These are phyloP conservation scores for Dipodomys stephensi DNA, from an alignment of 2,113 vertebrate species.

Conservation along the genomic window DNA sequence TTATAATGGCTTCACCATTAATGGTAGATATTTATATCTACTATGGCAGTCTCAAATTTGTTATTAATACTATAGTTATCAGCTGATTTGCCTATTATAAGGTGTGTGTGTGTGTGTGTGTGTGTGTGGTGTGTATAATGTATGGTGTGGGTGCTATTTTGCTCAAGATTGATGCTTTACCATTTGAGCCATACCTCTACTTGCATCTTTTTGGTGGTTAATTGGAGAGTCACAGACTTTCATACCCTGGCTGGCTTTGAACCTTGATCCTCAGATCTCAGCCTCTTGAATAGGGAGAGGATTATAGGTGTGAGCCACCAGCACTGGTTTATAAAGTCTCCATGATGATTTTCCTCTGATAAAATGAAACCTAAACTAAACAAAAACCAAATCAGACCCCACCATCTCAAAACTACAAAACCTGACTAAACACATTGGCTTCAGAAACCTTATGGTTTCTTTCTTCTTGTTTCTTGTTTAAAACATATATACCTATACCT, in stretches of 20 bases:
- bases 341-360: constrained; percentile 23
- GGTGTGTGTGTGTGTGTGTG: too few relatives aligned
- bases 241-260: too few relatives aligned
- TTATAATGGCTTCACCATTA: too few relatives aligned
- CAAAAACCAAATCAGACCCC: constrained; percentile 6
- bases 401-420: not conserved
- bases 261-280: too few relatives aligned
- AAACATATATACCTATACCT: not conserved
- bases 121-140: too few relatives aligned
- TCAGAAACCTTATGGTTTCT: not conserved
- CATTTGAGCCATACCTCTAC: too few relatives aligned
- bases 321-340: not conserved
- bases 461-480: not conserved
- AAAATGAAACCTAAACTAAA: not conserved
- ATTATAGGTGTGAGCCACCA: too few relatives aligned
- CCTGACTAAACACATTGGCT: not conserved
- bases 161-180: too few relatives aligned
- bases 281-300: too few relatives aligned
- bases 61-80: not conserved
- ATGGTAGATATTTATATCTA: not conserved
- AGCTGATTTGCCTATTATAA: not conserved
- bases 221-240: too few relatives aligned
- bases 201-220: too few relatives aligned
- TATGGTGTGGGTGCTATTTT: too few relatives aligned
- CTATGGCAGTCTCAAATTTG: constrained; percentile 26